Base-by-base conservation (phyloP, 2,113 vertebrate species). In the Eupsittula cactorum region DNA sequence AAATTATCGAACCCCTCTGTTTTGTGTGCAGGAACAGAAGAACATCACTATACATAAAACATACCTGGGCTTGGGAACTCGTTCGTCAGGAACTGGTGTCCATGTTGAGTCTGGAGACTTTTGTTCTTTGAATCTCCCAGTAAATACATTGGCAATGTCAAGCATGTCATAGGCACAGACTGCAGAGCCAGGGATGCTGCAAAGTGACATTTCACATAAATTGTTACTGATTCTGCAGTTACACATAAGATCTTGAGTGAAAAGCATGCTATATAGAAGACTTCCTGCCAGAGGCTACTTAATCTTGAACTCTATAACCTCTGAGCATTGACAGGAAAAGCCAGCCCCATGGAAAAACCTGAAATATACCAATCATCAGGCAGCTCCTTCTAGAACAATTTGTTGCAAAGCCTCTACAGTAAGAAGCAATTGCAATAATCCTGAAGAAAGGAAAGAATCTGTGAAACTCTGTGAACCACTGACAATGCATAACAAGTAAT, bases 151-250 rank as follows among this genome's bases (percentile, higher is more conserved):
- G 95, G 99, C 99, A 84, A 99, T 98, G 86, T 99, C 99, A 29
- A 98, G 98, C 99, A 99, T 99, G 98, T 99, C 99, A 80, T 99
- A 99, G 93, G 99, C 99, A 80, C 99, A 99, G 59, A 99, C 99
- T 4, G 99, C 99, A 57, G 99, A 99, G 85, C 99, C 99, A 49
- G 99, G 99, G 97, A 99, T 99, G 96, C 99, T 99, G 98, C 78
- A 97, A 97, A 85, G 41, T 86, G 94, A 97, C 89, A 96, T 97
- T 96, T 95, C 60, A 93, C 80, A 95, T 96, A 95, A 96, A 95
- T 79, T 83, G 78, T 98, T 97, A 98, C 92, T 97, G 93, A 92
- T 7, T 79, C 42, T 57, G 81, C 44, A 93, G 65, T 79, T 94
- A 95, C 31, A 28, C 69, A 94, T 41, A 75, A 86, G 85, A 94